Conservation (phyloP, 2,113 vertebrate genomes). For the Struthio camelus region DNA sequence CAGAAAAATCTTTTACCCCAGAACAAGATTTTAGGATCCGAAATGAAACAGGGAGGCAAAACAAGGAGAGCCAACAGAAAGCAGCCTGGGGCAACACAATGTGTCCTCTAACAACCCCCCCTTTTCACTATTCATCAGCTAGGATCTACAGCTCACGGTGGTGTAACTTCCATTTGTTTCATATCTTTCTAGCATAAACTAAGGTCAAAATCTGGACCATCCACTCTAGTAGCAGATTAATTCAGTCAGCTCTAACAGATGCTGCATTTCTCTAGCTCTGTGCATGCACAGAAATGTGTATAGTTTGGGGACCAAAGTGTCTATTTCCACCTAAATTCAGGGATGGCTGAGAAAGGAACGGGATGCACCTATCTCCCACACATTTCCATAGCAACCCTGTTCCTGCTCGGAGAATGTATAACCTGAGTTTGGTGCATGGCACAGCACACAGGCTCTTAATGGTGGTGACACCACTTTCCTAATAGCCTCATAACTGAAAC, state of each 20-base stretch:
- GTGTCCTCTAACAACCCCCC: neutral
- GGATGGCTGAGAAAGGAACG: neutral
- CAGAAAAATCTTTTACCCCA: slow-evolving; percentile 14
- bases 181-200: neutral
- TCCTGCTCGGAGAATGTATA: neutral
- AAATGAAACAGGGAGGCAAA: slow-evolving; percentile 24
- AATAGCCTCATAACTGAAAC: neutral
- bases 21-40: slow-evolving; percentile 25
- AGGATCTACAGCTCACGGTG: neutral
- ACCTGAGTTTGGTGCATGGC: rapidly evolving
- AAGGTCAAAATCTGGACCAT: neutral
- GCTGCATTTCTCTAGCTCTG: neutral
- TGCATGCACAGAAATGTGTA: neutral
- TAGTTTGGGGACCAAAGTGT: neutral
- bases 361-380: neutral
- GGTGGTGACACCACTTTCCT: neutral
- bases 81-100: slow-evolving; percentile 23
- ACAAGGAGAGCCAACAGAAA: slow-evolving; percentile 45
- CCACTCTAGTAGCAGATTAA: neutral
- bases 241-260: neutral
- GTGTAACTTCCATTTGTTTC: neutral
- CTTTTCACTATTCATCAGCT: neutral
- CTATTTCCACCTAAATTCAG: neutral
- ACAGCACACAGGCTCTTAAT: neutral
- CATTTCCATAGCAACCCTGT: neutral